These are phyloP conservation scores for Eudyptes chrysolophus DNA, from an alignment of 2,113 vertebrate species.

Conservation along the genomic window DNA sequence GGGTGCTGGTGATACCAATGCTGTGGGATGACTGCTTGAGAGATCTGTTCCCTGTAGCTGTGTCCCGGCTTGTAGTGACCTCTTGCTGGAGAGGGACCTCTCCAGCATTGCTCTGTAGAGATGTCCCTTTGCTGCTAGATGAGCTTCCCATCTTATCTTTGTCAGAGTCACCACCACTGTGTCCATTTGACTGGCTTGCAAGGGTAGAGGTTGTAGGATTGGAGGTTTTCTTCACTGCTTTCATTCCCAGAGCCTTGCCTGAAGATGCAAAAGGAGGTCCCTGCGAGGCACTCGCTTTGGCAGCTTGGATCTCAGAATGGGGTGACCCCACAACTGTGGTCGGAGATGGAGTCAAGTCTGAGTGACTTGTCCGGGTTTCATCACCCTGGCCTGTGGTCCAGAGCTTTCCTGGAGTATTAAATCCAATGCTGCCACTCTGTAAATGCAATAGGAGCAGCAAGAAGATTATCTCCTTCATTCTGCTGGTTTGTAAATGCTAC, in stretches of 20 bases:
- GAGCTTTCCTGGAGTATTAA: neutral
- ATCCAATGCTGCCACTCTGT: neutral
- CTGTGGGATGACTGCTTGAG: neutral
- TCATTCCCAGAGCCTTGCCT: neutral
- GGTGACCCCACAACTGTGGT: neutral
- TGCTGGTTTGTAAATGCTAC: neutral
- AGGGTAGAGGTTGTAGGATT: neutral
- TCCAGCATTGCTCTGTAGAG: constrained; percentile 17
- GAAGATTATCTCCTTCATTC: constrained; percentile 52
- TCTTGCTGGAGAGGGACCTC: neutral
- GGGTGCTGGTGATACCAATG: neutral
- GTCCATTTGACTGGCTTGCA: neutral
- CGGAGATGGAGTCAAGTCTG: neutral
- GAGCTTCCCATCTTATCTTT: neutral
- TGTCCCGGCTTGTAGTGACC: neutral
- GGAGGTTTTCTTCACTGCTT: neutral
- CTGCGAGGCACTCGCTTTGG: neutral
- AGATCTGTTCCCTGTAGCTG: neutral
- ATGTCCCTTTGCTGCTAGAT: neutral
- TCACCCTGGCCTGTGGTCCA: neutral
- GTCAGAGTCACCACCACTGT: neutral
- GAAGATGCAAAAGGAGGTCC: neutral
- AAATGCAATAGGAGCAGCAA: constrained; percentile 56
- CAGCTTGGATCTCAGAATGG: neutral
- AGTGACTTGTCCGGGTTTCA: neutral